phyloP scores from a whole-genome alignment of 2,888 invertebrate genomes.

The Leptinotarsa juncta region DNA sequence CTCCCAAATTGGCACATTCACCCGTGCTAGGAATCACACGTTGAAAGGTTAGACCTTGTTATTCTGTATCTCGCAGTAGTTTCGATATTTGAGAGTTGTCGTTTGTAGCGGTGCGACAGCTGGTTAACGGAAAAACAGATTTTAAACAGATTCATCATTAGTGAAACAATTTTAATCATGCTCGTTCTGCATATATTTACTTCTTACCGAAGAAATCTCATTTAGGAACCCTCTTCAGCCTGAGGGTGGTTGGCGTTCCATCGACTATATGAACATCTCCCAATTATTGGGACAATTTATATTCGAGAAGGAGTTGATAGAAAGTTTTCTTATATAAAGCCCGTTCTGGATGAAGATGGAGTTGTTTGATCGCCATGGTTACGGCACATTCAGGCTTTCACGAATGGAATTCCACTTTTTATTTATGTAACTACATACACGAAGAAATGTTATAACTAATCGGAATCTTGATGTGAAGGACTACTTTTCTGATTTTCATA shows the following conservation, averaged over 20 bases:
- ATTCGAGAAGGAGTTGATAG: not conserved
- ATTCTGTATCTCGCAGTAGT: too few species aligned
- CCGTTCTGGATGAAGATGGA: not conserved
- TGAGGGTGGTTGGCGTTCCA: not conserved
- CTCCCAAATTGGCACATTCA: too few species aligned
- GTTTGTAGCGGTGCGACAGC: too few species aligned
- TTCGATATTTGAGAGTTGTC: too few species aligned
- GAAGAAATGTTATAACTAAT: not conserved
- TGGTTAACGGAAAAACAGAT: too few species aligned
- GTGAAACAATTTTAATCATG: not conserved
- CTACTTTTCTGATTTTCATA: not conserved
- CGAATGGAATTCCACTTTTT: not conserved
- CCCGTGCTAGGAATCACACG: too few species aligned
- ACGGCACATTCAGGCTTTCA: conserved; percentile 1
- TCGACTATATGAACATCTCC: not conserved
- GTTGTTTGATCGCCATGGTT: conserved; percentile 8
- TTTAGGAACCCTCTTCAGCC: not conserved
- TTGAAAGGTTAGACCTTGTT: too few species aligned
- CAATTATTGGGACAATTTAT: conserved; percentile 7
- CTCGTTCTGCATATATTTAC: conserved; percentile 1
- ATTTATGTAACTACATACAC: not conserved
- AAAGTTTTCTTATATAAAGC: not conserved
- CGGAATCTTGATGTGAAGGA: not conserved
- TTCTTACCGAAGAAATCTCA: not conserved
- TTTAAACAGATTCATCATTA: too few species aligned